Conservation (phyloP, 2,797 vertebrate genomes). For the Peromyscus attwateri region DNA sequence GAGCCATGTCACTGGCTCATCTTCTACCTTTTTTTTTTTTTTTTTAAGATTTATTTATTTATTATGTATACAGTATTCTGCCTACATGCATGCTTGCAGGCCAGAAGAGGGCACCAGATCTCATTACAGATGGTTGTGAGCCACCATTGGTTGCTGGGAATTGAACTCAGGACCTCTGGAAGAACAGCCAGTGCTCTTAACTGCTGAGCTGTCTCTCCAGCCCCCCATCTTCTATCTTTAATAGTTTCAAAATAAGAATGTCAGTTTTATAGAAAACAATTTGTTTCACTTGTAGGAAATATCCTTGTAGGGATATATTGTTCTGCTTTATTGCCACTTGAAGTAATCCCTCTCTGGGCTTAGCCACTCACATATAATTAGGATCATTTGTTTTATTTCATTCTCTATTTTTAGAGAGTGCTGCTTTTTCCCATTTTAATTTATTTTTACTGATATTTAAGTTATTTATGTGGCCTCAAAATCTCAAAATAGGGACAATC, state of each 20-base stretch:
- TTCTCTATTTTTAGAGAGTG: conserved; percentile 35
- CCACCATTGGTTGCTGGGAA: too few species aligned
- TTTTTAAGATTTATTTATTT: too few species aligned
- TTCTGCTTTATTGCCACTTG: conserved; percentile 5
- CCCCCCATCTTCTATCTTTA: neutral
- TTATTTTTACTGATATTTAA: conserved; percentile 44
- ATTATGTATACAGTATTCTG: too few species aligned
- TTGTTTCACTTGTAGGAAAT: neutral
- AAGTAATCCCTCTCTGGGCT: conserved; percentile 14
- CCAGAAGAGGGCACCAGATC: too few species aligned
- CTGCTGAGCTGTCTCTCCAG: neutral
- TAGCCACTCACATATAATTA: neutral
- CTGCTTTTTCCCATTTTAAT: neutral
- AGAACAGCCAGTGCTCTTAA: too few species aligned
- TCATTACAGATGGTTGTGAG: too few species aligned
- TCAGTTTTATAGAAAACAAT: neutral
- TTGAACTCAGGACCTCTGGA: too few species aligned
- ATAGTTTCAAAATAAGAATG: conserved; percentile 24
- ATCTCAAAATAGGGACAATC: conserved; percentile 8
- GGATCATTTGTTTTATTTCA: conserved; percentile 36
- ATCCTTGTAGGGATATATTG: neutral
- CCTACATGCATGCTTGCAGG: too few species aligned
- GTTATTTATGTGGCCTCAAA: neutral
- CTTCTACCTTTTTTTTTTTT: neutral
- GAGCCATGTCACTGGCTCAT: neutral